These are phyloP conservation scores for Taurulus bubalis DNA, from an alignment of 2,113 vertebrate species.

Conservation along the genomic window DNA sequence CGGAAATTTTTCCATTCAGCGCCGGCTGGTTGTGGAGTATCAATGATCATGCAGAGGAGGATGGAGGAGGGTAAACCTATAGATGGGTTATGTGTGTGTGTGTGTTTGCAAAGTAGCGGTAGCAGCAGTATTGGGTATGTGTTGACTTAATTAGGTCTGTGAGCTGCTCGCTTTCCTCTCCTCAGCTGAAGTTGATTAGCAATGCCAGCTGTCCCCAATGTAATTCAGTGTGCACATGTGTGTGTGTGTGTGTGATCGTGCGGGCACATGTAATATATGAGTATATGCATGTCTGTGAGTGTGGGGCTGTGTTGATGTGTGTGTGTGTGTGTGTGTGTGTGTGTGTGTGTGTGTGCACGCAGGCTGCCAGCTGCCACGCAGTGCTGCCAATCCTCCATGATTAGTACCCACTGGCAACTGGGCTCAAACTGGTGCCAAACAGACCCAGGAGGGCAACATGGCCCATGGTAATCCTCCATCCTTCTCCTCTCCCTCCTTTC, in stretches of 20 bases:
- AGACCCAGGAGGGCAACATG: slow-evolving; percentile 82
- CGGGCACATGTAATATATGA: slow-evolving; percentile 67
- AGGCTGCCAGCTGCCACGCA: slow-evolving; percentile 81
- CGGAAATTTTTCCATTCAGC: slow-evolving; percentile 33
- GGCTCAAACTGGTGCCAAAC: slow-evolving; percentile 83
- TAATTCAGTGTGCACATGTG: slow-evolving; percentile 72
- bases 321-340: slow-evolving; percentile 31
- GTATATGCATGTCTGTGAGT: slow-evolving; percentile 65
- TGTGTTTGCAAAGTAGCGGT: slow-evolving; percentile 71
- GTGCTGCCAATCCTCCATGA: slow-evolving; percentile 84
- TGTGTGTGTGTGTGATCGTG: slow-evolving; percentile 30
- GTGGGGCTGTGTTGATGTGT: slow-evolving; percentile 22
- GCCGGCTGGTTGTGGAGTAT: slow-evolving; percentile 25
- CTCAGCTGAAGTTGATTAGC: slow-evolving; percentile 85
- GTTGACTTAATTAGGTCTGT: slow-evolving; percentile 85
- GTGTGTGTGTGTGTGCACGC: slow-evolving; percentile 56
- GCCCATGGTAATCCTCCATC: slow-evolving; percentile 79
- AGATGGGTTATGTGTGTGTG: slow-evolving; percentile 43
- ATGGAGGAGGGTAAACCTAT: slow-evolving; percentile 38
- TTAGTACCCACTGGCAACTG: slow-evolving; percentile 86
- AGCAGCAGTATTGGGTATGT: slow-evolving; percentile 80
- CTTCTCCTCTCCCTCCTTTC: slow-evolving; percentile 39
- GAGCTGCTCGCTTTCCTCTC: slow-evolving; percentile 82
- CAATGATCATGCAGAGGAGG: slow-evolving; percentile 37
- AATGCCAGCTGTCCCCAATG: slow-evolving; percentile 84